Conservation (phyloP, 2,113 vertebrate species). For the Ictidomys tridecemlineatus region DNA sequence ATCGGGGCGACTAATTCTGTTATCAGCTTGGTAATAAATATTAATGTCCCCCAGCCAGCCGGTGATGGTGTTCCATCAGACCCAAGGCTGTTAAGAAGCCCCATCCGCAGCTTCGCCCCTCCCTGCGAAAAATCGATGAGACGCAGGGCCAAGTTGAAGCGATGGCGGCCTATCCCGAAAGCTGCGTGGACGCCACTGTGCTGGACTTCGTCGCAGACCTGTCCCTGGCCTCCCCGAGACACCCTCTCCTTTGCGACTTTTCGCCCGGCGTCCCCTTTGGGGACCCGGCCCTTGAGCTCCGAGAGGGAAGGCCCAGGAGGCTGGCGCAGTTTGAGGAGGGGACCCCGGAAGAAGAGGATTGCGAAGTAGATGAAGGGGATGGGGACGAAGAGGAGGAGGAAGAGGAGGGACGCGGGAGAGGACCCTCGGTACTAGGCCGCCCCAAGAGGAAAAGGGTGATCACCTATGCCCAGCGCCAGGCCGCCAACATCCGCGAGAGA, state of each 20-base stretch:
- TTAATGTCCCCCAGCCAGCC: slow-evolving; percentile 44
- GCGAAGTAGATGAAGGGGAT: slow-evolving; percentile 68
- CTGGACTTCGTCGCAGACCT: slow-evolving; percentile 90
- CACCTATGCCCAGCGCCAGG: slow-evolving; percentile 95
- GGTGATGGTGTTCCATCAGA: slow-evolving; percentile 60
- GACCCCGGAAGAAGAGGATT: slow-evolving; percentile 72
- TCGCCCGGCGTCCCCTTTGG: slow-evolving; percentile 81
- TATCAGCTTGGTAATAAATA: slow-evolving; percentile 84
- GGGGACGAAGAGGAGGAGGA: slow-evolving; percentile 72
- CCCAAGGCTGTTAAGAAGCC: slow-evolving; percentile 60
- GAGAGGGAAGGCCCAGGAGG: slow-evolving; percentile 65
- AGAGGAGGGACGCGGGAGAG: slow-evolving; percentile 73
- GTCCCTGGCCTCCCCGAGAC: slow-evolving; percentile 84
- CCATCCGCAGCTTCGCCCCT: slow-evolving; percentile 44
- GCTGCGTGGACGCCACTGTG: slow-evolving; percentile 85
- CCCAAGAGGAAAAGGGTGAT: slow-evolving; percentile 94
- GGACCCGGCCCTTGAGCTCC: slow-evolving; percentile 68
- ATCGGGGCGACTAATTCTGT: slow-evolving; percentile 84
- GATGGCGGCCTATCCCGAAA: slow-evolving; percentile 85
- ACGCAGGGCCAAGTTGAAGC: slow-evolving; percentile 39
- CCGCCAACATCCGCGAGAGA: slow-evolving; percentile 96
- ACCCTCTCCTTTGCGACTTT: slow-evolving; percentile 79
- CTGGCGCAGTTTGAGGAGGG: slow-evolving; percentile 72
- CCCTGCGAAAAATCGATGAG: slow-evolving; percentile 68
- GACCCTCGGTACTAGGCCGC: slow-evolving; percentile 82